phyloP scores from a whole-genome alignment of 1,140 invertebrate genomes.

The Coptotermes formosanus region DNA sequence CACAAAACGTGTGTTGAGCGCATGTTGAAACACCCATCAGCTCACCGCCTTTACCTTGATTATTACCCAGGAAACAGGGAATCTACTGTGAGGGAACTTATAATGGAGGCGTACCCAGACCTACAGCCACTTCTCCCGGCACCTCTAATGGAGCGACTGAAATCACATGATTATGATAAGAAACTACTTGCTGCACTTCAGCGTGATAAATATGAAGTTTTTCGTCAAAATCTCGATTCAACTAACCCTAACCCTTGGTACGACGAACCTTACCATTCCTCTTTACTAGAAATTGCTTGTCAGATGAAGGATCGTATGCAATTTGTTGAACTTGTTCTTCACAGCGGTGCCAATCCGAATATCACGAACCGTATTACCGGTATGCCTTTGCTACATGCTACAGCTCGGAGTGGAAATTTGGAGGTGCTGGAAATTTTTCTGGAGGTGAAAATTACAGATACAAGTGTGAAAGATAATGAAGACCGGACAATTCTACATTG shows the following conservation, averaged over 20 bases:
- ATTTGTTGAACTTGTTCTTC: not conserved
- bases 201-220: not conserved
- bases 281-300: not conserved
- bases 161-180: not conserved
- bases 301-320: not conserved
- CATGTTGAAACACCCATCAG: not conserved
- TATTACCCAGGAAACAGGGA: not conserved
- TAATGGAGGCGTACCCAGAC: not conserved
- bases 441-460: not conserved
- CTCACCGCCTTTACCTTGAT: not conserved
- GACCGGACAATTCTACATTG: not conserved
- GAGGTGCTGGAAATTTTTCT: not conserved
- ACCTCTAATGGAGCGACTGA: not conserved
- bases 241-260: not conserved
- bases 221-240: not conserved
- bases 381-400: not conserved
- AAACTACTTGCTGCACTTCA: not conserved
- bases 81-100: not conserved
- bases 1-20: not conserved
- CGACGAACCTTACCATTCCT: not conserved
- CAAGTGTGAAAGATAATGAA: not conserved
- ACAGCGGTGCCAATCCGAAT: not conserved
- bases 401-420: not conserved
- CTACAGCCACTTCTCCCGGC: not conserved
- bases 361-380: not conserved